Percentiles rank a stretch among this genome's conserved stretches.
Evolutionary conservation across 1,140 invertebrate genomes (phyloP).

Genomic region (Zaprionus camerounensis): DNA sequence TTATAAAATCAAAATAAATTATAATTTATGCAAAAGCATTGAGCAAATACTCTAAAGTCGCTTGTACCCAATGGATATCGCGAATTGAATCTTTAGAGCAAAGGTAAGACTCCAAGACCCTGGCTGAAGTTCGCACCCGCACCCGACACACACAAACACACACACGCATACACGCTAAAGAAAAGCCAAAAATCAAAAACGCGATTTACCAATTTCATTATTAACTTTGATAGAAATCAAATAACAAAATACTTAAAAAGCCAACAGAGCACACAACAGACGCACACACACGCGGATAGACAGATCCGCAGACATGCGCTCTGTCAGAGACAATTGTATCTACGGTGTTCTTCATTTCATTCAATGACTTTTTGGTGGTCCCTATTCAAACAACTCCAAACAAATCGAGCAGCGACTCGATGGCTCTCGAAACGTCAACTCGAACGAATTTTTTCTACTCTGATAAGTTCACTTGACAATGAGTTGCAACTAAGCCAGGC

Average conservation of each 20-base stretch:
- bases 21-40: constrained; percentile 60
- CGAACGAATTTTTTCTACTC: constrained; percentile 65
- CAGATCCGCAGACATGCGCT: neutral
- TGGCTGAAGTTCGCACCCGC: constrained; percentile 47
- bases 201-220: constrained; percentile 79
- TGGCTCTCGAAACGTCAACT: constrained; percentile 80
- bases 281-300: constrained; percentile 18
- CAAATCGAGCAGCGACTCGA: constrained; percentile 79
- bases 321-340: constrained; percentile 59
- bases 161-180: neutral
- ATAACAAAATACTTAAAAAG: constrained; percentile 79
- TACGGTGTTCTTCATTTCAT: constrained; percentile 79
- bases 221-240: constrained; percentile 82
- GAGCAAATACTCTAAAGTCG: constrained; percentile 28
- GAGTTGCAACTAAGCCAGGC: constrained; percentile 79
- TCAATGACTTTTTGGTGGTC: constrained; percentile 82
- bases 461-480: constrained; percentile 83
- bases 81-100: constrained; percentile 74
- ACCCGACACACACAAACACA: constrained; percentile 25
- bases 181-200: constrained; percentile 41
- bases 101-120: constrained; percentile 71
- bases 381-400: constrained; percentile 82
- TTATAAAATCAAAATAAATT: constrained; percentile 51
- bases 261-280: constrained; percentile 51
- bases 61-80: constrained; percentile 72